Evolutionary conservation across 2,797 vertebrate species (phyloP).

Genomic region (Eurystomus glaucurus): DNA sequence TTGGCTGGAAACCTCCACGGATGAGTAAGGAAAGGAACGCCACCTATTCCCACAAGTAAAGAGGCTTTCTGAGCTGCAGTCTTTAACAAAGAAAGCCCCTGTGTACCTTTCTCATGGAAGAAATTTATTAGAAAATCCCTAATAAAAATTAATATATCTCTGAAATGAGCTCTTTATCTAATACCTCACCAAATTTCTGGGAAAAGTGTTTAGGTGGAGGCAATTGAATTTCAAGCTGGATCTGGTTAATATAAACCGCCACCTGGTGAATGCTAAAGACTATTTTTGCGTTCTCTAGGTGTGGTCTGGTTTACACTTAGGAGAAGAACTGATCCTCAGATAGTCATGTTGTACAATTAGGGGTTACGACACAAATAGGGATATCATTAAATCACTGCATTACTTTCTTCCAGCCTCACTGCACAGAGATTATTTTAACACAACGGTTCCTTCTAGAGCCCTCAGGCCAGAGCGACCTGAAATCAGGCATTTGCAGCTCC

Average conservation of each 20-base stretch:
- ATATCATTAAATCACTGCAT: not conserved
- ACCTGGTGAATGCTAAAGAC: constrained; percentile 3
- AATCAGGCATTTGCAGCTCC: not conserved
- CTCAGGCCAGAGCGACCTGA: not conserved
- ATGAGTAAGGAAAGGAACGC: constrained; percentile 25
- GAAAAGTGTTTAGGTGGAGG: not conserved
- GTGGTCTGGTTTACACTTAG: not conserved
- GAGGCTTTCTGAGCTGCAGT: not conserved
- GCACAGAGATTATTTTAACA: not conserved
- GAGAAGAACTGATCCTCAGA: constrained; percentile 19
- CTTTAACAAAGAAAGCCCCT: not conserved
- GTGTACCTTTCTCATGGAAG: not conserved
- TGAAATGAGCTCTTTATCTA: constrained; percentile 15
- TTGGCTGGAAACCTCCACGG: not conserved
- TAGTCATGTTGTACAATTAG: not conserved
- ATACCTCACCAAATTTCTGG: not conserved
- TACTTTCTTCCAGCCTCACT: not conserved
- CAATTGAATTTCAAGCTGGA: not conserved
- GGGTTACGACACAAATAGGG: not conserved
- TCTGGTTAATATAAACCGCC: constrained; percentile 30
- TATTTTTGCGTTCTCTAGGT: constrained; percentile 5
- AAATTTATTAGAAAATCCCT: constrained; percentile 29
- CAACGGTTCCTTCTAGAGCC: not conserved
- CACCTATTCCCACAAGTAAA: constrained; percentile 30
- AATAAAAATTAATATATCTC: not conserved